These are phyloP conservation scores for Orientallactaga bullata DNA, from an alignment of 2,113 vertebrate species.

Conservation along the genomic window DNA sequence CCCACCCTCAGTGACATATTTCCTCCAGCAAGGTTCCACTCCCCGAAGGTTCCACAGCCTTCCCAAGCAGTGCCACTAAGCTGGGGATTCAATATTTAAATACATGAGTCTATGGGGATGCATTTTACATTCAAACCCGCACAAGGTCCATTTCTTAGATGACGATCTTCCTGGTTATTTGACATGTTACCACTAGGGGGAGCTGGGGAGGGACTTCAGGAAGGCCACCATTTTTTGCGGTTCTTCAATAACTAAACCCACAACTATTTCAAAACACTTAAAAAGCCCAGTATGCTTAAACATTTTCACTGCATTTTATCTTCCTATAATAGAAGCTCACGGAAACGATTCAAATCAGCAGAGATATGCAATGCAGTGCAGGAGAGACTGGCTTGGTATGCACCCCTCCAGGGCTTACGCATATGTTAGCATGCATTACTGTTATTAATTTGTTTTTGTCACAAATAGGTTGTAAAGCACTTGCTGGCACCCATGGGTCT, in stretches of 20 bases:
- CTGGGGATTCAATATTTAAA: too few relatives aligned
- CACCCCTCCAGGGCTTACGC: background rate
- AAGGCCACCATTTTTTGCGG: background rate
- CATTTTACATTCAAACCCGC: background rate
- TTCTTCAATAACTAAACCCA: background rate
- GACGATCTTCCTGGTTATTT: background rate
- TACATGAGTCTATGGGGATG: background rate
- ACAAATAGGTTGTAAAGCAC: background rate
- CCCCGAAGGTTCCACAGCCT: too few relatives aligned
- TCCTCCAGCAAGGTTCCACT: too few relatives aligned
- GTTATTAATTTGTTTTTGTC: background rate
- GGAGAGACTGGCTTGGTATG: background rate
- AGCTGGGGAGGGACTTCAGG: background rate
- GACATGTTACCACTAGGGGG: background rate
- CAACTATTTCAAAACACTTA: background rate
- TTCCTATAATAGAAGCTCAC: background rate
- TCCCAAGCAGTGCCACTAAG: too few relatives aligned
- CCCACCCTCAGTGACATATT: too few relatives aligned
- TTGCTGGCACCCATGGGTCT: background rate
- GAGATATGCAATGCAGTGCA: background rate
- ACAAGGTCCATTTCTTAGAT: background rate
- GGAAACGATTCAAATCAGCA: background rate
- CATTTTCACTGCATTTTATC: background rate
- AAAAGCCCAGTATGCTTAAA: constrained; percentile 10
- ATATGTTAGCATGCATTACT: background rate